Conservation (phyloP, 1,140 invertebrate genomes). For the Solen grandis region DNA sequence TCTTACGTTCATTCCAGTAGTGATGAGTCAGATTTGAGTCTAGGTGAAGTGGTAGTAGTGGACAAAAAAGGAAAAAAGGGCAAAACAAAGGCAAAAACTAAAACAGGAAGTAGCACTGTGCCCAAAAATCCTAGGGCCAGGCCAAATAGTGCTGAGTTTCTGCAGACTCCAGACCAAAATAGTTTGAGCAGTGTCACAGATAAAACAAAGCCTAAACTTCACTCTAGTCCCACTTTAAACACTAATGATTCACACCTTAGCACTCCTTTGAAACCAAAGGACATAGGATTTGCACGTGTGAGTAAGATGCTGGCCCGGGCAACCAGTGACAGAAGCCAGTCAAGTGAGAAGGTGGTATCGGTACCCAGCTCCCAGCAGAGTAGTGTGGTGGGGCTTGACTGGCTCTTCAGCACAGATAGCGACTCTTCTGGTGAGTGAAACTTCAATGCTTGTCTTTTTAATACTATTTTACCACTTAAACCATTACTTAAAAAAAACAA, state of each 20-base stretch:
- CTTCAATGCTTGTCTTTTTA: not conserved
- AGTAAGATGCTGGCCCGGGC: conserved; percentile 46
- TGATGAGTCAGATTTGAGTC: conserved; percentile 54
- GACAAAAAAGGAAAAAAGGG: conserved; percentile 17
- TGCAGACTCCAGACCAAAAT: conserved; percentile 1
- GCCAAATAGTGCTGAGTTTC: conserved; percentile 60
- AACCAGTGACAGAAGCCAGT: conserved; percentile 31
- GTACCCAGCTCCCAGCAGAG: conserved; percentile 65
- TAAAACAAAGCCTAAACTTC: conserved; percentile 46
- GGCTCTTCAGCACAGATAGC: conserved; percentile 78
- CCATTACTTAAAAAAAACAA: no score
- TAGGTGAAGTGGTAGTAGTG: conserved; percentile 56
- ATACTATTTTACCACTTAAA: no score
- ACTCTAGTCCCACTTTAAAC: conserved; percentile 47
- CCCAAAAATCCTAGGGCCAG: conserved; percentile 18
- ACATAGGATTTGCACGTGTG: conserved; percentile 49
- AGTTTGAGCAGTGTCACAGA: not conserved
- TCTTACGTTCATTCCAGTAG: conserved; percentile 21
- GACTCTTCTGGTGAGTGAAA: conserved; percentile 74
- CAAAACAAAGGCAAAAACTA: conserved; percentile 45
- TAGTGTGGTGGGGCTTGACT: conserved; percentile 77
- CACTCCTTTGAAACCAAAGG: conserved; percentile 36
- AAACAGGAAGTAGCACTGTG: not conserved
- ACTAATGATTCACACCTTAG: conserved; percentile 5
- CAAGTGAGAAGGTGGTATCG: not conserved